Percentiles rank a stretch among this genome's conserved stretches.
Conservation (phyloP, 64 coral and sea anemone genomes). For the Trachythela sp. region DNA sequence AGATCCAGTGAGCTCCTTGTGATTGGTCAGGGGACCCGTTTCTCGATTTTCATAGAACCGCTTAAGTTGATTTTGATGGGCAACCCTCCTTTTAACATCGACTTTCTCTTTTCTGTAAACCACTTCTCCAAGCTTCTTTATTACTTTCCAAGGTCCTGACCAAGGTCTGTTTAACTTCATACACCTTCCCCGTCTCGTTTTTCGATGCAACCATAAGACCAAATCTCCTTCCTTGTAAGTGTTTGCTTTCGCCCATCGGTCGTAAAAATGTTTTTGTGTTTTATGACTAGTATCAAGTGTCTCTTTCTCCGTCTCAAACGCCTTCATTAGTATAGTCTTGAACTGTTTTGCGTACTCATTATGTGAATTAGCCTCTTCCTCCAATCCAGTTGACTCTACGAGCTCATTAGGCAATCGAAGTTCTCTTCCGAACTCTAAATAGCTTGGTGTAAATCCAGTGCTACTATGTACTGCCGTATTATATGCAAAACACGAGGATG, state of each 20-base stretch:
- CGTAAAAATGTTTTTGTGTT: constrained; percentile 17
- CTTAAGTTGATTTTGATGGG: constrained; percentile 33
- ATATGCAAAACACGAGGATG: neutral
- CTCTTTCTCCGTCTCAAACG: neutral
- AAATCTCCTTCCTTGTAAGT: constrained; percentile 3
- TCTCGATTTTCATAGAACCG: neutral
- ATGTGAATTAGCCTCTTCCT: neutral
- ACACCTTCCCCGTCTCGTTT: constrained; percentile 21
- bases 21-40: neutral
- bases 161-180: constrained; percentile 34
- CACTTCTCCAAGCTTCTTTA: constrained; percentile 38
- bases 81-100: neutral
- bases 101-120: constrained; percentile 8
- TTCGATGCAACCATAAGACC: constrained; percentile 21
- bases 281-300: constrained; percentile 1
- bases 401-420: constrained; percentile 22
- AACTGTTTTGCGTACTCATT: neutral
- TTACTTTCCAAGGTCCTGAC: constrained; percentile 25
- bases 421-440: constrained; percentile 15
- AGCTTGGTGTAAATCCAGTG: constrained; percentile 17
- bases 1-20: neutral
- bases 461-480: neutral
- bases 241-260: neutral
- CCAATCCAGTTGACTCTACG: neutral
- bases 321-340: neutral